A percentile compares a stretch with the other conserved stretches of the same genome.
phyloP scores from a whole-genome alignment of 2,113 vertebrate species.

The Takifugu bimaculatus region DNA sequence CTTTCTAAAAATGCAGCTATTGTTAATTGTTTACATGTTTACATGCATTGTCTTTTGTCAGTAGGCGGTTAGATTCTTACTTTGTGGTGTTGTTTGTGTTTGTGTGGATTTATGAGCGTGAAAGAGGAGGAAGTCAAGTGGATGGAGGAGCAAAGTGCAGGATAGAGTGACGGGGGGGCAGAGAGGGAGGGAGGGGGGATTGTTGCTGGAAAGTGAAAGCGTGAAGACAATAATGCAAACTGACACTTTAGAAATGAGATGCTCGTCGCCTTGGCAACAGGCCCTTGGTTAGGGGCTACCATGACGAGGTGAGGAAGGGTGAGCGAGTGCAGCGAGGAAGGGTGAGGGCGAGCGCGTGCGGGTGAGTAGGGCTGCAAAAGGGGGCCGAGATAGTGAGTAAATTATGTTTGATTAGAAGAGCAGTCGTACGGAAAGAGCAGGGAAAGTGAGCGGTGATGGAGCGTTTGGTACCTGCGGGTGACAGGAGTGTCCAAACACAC shows the following conservation, averaged over 20 bases:
- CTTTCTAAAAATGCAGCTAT: too few relatives aligned
- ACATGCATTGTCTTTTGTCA: too few relatives aligned
- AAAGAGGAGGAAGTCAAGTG: not conserved
- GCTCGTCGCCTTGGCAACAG: slow-evolving; percentile 94
- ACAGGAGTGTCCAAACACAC: too few relatives aligned
- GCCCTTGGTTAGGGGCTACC: slow-evolving; percentile 88
- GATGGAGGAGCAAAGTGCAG: not conserved
- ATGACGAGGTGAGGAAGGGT: slow-evolving; percentile 51
- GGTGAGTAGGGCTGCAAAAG: slow-evolving; percentile 78
- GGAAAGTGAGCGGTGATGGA: slow-evolving; percentile 76
- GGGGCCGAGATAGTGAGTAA: slow-evolving; percentile 51
- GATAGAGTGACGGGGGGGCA: slow-evolving; percentile 3
- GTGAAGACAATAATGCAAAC: slow-evolving; percentile 99
- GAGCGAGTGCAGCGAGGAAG: slow-evolving; percentile 66
- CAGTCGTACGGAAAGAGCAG: slow-evolving; percentile 65
- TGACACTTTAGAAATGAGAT: slow-evolving; percentile 99
- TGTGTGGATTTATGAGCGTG: slow-evolving; percentile 10
- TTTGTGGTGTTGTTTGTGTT: too few relatives aligned
- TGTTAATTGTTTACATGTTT: too few relatives aligned
- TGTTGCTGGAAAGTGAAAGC: slow-evolving; percentile 93
- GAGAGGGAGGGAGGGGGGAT: slow-evolving; percentile 68
- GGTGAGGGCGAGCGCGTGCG: slow-evolving; percentile 60
- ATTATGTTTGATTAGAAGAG: not conserved
- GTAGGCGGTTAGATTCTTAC: too few relatives aligned
- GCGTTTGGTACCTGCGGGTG: not conserved